Evolutionary conservation across 2,797 vertebrate species (phyloP).

Genomic region (Enteromius unitaeniatus): DNA sequence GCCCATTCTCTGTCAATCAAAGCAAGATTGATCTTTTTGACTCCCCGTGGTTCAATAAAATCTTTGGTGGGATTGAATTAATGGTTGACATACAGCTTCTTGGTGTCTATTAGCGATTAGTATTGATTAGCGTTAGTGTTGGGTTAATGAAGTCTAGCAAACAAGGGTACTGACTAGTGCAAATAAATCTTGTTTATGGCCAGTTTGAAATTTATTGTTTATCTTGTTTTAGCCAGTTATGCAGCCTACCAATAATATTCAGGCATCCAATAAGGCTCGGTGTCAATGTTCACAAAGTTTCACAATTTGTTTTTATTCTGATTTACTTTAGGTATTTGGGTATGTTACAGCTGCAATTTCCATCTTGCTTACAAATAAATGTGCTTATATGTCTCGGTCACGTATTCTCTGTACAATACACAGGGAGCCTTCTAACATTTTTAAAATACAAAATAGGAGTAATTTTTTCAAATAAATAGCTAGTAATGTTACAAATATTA

Average conservation of each 20-base stretch:
- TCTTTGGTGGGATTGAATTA: background rate
- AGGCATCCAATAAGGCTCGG: background rate
- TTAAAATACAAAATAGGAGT: too few species aligned
- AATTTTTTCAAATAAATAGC: too few species aligned
- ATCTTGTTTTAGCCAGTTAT: too few species aligned
- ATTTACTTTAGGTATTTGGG: background rate
- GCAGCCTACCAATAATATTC: background rate
- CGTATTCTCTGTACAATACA: background rate
- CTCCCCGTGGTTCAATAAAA: slow-evolving; percentile 20
- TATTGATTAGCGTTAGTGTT: slow-evolving; percentile 5
- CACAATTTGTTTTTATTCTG: background rate
- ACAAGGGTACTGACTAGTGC: background rate
- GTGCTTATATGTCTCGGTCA: background rate
- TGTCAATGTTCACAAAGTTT: too few species aligned
- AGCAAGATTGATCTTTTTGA: slow-evolving; percentile 42
- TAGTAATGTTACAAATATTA: too few species aligned
- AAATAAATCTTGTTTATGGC: background rate
- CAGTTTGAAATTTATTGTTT: too few species aligned
- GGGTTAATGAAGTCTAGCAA: slow-evolving; percentile 16
- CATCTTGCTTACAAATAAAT: background rate
- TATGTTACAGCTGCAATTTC: background rate
- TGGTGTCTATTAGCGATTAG: slow-evolving; percentile 16
- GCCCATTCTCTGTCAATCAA: slow-evolving; percentile 39
- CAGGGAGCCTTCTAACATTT: too few species aligned
- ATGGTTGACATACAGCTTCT: background rate